Conservation (phyloP, 2,113 vertebrate genomes). For the Buteo buteo region DNA sequence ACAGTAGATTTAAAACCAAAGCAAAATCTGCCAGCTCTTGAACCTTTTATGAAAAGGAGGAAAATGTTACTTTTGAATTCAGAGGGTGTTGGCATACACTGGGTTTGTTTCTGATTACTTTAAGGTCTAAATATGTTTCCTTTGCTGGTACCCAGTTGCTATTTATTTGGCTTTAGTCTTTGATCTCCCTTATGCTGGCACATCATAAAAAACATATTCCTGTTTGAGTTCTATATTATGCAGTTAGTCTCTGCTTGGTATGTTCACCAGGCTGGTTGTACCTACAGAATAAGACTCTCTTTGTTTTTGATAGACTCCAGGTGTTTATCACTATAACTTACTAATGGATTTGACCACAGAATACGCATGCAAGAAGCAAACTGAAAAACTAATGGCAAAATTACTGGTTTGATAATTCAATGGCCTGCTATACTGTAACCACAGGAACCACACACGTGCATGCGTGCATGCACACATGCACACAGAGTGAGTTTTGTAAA, state of each 20-base stretch:
- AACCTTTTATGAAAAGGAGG: constrained; percentile 58
- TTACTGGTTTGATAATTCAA: constrained; percentile 66
- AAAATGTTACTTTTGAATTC: constrained; percentile 62
- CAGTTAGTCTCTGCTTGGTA: constrained; percentile 75
- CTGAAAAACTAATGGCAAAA: constrained; percentile 67
- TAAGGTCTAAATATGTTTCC: constrained; percentile 75
- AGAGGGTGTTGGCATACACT: constrained; percentile 64
- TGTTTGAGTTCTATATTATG: constrained; percentile 76
- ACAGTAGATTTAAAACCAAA: constrained; percentile 2
- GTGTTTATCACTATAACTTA: constrained; percentile 81
- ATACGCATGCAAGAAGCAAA: constrained; percentile 64
- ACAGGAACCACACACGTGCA: constrained; percentile 16
- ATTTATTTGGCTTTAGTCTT: constrained; percentile 82
- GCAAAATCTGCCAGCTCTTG: constrained; percentile 59
- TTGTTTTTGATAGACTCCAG: constrained; percentile 86
- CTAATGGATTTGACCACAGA: constrained; percentile 77
- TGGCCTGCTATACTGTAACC: constrained; percentile 36
- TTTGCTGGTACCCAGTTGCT: constrained; percentile 79
- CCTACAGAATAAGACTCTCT: constrained; percentile 77
- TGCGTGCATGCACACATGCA: background rate
- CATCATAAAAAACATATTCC: constrained; percentile 84
- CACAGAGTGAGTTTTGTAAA: background rate
- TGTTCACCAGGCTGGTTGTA: constrained; percentile 62
- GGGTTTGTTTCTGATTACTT: constrained; percentile 83
- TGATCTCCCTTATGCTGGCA: constrained; percentile 81